Percentiles rank a stretch among this genome's conserved stretches.
Evolutionary conservation across 2,113 vertebrate genomes (phyloP).

Genomic region (Asarcornis scutulata): DNA sequence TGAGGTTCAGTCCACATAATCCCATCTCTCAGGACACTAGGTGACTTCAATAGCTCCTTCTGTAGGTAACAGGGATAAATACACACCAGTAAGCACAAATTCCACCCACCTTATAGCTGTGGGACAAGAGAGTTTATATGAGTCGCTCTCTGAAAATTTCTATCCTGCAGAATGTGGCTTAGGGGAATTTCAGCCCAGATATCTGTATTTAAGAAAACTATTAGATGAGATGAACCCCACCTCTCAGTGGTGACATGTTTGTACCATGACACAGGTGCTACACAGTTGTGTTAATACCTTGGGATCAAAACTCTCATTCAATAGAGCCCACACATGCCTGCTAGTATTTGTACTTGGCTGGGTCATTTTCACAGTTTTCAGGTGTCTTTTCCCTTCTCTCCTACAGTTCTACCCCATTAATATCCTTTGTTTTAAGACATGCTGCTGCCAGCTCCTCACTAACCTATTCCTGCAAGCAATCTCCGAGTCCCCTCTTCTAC

Average conservation of each 20-base stretch:
- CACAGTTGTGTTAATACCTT: neutral
- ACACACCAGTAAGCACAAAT: neutral
- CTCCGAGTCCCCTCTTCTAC: neutral
- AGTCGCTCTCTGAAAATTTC: neutral
- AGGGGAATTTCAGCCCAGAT: neutral
- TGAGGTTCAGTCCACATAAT: neutral
- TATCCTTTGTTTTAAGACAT: neutral
- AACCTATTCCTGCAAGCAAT: neutral
- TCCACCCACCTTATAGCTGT: neutral
- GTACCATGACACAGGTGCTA: neutral
- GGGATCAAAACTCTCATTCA: neutral
- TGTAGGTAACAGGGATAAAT: neutral
- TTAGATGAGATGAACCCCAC: neutral
- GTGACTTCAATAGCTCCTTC: neutral
- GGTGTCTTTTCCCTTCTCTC: neutral
- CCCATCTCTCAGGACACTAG: neutral
- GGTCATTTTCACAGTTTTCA: neutral
- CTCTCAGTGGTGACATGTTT: rapidly evolving
- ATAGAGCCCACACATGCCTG: neutral
- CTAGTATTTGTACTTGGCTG: rapidly evolving
- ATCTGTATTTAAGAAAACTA: neutral
- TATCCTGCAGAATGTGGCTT: neutral
- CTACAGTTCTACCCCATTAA: neutral
- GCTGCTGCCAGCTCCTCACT: neutral
- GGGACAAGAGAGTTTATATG: neutral